phyloP scores from a whole-genome alignment of 2,888 invertebrate genomes.

The Pecten maximus region DNA sequence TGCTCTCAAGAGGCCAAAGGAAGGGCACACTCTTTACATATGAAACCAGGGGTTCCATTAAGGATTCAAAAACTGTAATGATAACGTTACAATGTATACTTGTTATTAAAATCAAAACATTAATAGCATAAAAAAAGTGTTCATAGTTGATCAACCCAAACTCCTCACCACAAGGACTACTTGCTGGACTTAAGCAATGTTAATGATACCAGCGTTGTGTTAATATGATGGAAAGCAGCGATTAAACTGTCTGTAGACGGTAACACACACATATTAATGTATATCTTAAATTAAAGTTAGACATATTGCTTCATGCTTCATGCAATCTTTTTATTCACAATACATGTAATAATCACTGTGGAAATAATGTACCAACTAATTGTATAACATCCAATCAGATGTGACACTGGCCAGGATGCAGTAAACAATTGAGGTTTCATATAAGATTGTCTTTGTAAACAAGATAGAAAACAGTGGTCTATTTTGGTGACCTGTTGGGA shows the following conservation, averaged over 20 bases:
- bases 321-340: neutral
- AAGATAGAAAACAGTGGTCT: neutral
- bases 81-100: neutral
- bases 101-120: neutral
- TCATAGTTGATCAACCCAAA: neutral
- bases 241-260: neutral
- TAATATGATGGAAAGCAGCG: neutral
- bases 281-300: neutral
- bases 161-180: neutral
- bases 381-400: too few relatives aligned
- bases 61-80: too few relatives aligned
- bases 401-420: neutral
- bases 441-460: neutral
- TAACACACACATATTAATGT: neutral
- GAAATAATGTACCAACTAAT: too few relatives aligned
- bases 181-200: neutral
- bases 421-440: neutral
- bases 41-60: too few relatives aligned
- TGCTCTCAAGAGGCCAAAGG: too few relatives aligned
- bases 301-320: neutral
- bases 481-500: neutral
- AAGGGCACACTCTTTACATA: too few relatives aligned
- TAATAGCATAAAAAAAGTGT: neutral
- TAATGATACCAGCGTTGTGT: neutral
- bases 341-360: too few relatives aligned